These are phyloP conservation scores for Macrostomum lignano DNA, from an alignment of 1,140 invertebrate genomes.

Conservation along the genomic window DNA sequence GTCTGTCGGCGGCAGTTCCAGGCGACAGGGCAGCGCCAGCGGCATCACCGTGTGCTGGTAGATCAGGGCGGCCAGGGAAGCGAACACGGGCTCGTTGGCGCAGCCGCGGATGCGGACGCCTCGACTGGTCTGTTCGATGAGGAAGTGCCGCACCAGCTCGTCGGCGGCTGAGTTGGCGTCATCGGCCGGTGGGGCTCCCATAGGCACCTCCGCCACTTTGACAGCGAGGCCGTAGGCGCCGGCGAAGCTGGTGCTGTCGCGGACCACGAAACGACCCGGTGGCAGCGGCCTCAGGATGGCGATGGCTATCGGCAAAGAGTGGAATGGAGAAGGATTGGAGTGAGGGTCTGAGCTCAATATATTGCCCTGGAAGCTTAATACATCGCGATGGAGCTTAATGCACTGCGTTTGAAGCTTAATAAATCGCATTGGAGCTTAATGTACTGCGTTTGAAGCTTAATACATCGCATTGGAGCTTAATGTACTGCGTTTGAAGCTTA, in stretches of 20 bases:
- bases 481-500: too few relatives aligned
- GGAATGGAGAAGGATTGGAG: too few relatives aligned
- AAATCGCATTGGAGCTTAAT: too few relatives aligned
- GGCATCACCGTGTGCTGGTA: constrained; percentile 90
- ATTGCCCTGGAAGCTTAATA: too few relatives aligned
- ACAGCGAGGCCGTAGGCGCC: constrained; percentile 71
- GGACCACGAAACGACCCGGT: constrained; percentile 64
- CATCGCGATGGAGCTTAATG: too few relatives aligned
- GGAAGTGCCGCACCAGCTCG: constrained; percentile 56
- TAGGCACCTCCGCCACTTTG: constrained; percentile 45
- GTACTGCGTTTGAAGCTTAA: too few relatives aligned
- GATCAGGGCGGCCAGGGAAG: constrained; percentile 73
- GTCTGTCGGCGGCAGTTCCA: constrained; percentile 52
- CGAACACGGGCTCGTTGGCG: constrained; percentile 81
- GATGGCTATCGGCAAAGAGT: too few relatives aligned
- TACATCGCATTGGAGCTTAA: too few relatives aligned
- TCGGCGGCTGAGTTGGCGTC: constrained; percentile 4
- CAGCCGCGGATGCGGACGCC: constrained; percentile 82
- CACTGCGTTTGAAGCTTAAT: too few relatives aligned
- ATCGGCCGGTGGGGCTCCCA: constrained; percentile 23
- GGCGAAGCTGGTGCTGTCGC: constrained; percentile 59
- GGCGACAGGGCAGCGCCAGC: constrained; percentile 60
- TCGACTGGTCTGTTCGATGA: constrained; percentile 69
- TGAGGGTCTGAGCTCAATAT: too few relatives aligned
- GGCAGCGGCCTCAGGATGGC: constrained; percentile 38